Percentiles rank a stretch among this genome's conserved stretches.
Evolutionary conservation across 2,888 invertebrate species (phyloP).

Genomic region (Dermolepida albohirtum): DNA sequence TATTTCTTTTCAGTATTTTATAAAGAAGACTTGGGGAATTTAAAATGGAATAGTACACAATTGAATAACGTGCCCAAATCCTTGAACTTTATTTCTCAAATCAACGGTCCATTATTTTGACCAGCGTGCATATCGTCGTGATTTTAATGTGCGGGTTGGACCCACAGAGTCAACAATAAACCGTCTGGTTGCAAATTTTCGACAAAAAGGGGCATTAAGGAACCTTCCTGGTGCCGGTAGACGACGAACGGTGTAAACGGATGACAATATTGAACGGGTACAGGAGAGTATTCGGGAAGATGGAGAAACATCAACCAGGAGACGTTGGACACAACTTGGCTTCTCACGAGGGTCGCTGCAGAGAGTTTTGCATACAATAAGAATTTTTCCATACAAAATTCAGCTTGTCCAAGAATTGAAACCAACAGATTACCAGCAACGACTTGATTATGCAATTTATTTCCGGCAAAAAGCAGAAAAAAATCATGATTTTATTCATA

Average conservation of each 20-base stretch:
- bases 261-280: too few species aligned
- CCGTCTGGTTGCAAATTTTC: too few species aligned
- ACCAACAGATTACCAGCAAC: too few species aligned
- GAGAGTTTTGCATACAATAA: too few species aligned
- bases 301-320: too few species aligned
- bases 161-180: constrained; percentile 4
- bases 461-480: constrained; percentile 8
- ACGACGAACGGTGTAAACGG: too few species aligned
- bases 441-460: constrained; percentile 10
- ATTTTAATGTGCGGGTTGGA: constrained; percentile 6
- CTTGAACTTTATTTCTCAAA: background rate
- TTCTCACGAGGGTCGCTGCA: constrained; percentile 10
- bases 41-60: constrained; percentile 5
- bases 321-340: background rate
- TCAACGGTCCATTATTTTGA: too few species aligned
- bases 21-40: constrained; percentile 17
- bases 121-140: background rate
- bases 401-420: too few species aligned
- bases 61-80: constrained; percentile 1
- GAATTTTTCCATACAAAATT: too few species aligned
- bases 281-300: too few species aligned
- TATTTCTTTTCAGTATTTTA: constrained; percentile 6
- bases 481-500: constrained; percentile 5
- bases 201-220: too few species aligned
- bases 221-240: too few species aligned